Base-by-base conservation (phyloP, 2,888 invertebrate species). In the Pemphredon lugubris region DNA sequence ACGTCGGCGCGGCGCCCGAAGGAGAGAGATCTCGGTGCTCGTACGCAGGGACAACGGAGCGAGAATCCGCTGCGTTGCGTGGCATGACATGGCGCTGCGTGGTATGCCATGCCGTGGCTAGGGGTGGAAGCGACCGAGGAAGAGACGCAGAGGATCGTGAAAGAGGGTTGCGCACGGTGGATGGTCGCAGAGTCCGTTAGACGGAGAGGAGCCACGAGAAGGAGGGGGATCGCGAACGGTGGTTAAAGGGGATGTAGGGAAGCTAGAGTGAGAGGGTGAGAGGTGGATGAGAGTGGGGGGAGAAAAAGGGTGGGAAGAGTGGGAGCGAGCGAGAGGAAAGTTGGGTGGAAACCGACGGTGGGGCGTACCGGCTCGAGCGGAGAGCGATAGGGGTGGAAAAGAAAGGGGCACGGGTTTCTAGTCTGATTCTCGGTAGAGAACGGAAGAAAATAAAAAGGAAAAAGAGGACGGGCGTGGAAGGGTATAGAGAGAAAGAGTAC, bases 91-190 rank as follows among this genome's bases (percentile, higher is more conserved):
- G 59, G 32, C 57, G 37, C 60, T 55, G 45, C 40, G 45, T 40
- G 65, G 48, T 59, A 63, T 65, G 75, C 26, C 63, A 39, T 26
- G 37, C 63, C 55, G 55, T 26, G 39, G n/a, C n/a, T 57, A 45
- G 51, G 45, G 45, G 53, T 39, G 20, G 37, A 23, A 44, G 18
- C 26, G 26, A 45, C 14, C 34, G 48, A 48, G 26, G 23, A 39
- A 32, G 21, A 32, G 53, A 57, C 30, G 23, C 39, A 57, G 63
- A 20, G 39, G 73, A 23, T 59, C n/a, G n/a, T n/a, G 69, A 51
- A 50, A 14, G 48, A 32, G 47, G 39, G 37, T 16, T 16, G 45
- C 47, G 58, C 39, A 48, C 54, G 54, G 64, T 70, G 68, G 73
- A 53, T 57, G 58, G 68, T 48, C 51, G 39, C 39, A 13, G 21